Conservation (phyloP, 2,888 invertebrate genomes). For the Machimus rusticus region DNA sequence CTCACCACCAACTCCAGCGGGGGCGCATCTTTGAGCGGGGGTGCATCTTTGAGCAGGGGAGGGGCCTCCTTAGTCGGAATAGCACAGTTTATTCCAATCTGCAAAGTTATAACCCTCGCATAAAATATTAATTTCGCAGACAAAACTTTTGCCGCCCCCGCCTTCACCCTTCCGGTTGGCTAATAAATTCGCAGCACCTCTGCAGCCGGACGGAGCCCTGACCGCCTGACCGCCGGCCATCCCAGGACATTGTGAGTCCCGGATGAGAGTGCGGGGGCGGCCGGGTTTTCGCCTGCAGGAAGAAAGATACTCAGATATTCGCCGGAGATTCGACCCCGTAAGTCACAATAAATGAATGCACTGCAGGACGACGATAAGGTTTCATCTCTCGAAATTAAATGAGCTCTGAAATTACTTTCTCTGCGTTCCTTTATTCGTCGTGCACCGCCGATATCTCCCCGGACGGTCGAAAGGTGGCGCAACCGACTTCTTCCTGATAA, state of each 20-base stretch:
- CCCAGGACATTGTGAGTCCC: not conserved
- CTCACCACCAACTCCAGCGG: not conserved
- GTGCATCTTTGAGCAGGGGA: too few species aligned
- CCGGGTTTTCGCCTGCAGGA: not conserved
- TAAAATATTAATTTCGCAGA: conserved; percentile 38
- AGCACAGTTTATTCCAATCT: conserved; percentile 20
- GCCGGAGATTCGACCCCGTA: not conserved
- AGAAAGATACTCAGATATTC: not conserved
- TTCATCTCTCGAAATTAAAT: conserved; percentile 52
- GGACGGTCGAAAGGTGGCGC: conserved; percentile 17
- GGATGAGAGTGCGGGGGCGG: not conserved
- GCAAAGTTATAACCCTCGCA: conserved; percentile 21
- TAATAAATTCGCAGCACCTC: conserved; percentile 5
- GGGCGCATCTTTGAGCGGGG: not conserved
- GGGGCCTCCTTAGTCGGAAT: too few species aligned
- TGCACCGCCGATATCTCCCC: not conserved
- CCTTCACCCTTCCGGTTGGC: not conserved
- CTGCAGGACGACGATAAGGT: conserved; percentile 52
- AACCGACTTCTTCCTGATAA: conserved; percentile 21
- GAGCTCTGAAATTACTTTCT: conserved; percentile 52
- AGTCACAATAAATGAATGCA: conserved; percentile 39
- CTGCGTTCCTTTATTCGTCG: conserved; percentile 24
- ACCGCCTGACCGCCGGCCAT: not conserved
- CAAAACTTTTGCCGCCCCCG: not conserved
- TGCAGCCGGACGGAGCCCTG: not conserved